These are phyloP conservation scores for Kryptopterus vitreolus DNA, from an alignment of 2,797 vertebrate species.

Conservation along the genomic window DNA sequence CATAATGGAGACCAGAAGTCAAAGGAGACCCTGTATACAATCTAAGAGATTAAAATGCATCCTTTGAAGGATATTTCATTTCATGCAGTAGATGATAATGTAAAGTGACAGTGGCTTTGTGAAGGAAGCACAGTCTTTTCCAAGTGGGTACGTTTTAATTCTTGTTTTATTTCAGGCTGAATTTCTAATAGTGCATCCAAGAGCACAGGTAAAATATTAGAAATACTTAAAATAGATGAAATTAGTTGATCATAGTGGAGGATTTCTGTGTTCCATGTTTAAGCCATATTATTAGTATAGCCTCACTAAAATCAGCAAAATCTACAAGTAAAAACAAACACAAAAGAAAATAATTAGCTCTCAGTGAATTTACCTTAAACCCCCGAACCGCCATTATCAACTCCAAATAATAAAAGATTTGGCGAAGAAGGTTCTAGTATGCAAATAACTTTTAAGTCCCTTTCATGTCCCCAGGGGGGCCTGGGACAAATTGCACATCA, in stretches of 20 bases:
- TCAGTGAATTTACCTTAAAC: too few species aligned
- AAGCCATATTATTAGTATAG: background rate
- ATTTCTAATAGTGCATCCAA: constrained; percentile 1
- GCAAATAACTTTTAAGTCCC: too few species aligned
- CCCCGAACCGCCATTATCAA: too few species aligned
- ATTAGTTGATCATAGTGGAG: constrained; percentile 19
- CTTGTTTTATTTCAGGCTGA: constrained; percentile 21
- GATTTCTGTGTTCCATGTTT: background rate
- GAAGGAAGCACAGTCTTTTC: constrained; percentile 2
- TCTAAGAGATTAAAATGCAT: constrained; percentile 54
- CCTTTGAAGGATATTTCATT: constrained; percentile 51
- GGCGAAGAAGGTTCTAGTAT: too few species aligned
- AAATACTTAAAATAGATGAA: too few species aligned
- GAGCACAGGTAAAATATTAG: constrained; percentile 26
- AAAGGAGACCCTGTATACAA: constrained; percentile 51
- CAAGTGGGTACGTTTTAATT: constrained; percentile 26
- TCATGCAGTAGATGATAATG: constrained; percentile 57
- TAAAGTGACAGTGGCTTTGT: constrained; percentile 51
- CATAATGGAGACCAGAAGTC: constrained; percentile 56
- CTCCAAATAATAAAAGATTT: too few species aligned
- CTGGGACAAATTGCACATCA: too few species aligned
- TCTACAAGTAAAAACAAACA: background rate
- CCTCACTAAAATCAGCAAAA: background rate
- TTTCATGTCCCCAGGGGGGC: too few species aligned
- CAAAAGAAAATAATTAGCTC: background rate